phyloP scores from a whole-genome alignment of 2,113 vertebrate species.

The Hypocryptadius cinnamomeus region DNA sequence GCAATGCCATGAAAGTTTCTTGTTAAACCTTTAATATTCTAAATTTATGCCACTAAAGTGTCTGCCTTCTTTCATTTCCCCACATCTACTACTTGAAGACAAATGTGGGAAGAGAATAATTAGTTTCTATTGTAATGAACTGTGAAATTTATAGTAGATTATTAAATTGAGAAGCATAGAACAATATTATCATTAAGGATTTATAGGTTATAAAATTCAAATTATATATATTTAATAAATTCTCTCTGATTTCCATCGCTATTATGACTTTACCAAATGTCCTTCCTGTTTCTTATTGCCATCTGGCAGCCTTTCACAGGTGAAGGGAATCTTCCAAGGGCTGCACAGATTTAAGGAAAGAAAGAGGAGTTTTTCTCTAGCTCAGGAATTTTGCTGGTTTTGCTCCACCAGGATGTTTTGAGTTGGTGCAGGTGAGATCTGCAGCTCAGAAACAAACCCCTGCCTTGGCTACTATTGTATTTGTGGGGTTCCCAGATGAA shows the following conservation, averaged over 20 bases:
- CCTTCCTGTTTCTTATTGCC: slow-evolving; percentile 3
- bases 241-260: background rate
- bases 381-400: background rate
- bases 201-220: slow-evolving; percentile 47
- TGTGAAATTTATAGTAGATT: slow-evolving; percentile 32
- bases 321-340: background rate
- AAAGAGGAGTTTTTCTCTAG: background rate
- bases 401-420: background rate
- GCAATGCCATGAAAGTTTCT: background rate
- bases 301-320: background rate
- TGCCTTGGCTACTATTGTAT: background rate
- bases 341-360: background rate
- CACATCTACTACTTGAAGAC: background rate
- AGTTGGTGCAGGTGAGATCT: background rate
- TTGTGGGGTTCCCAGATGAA: too few species aligned
- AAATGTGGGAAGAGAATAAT: slow-evolving; percentile 47
- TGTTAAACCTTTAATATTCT: background rate
- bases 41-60: background rate
- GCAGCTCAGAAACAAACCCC: background rate
- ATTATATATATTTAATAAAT: slow-evolving; percentile 48
- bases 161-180: slow-evolving; percentile 38
- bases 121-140: slow-evolving; percentile 46
- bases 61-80: slow-evolving; percentile 13
- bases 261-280: background rate
- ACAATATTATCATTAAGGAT: slow-evolving; percentile 59